These are phyloP conservation scores for Colletes gigas DNA, from an alignment of 1,140 invertebrate genomes.

Conservation along the genomic window DNA sequence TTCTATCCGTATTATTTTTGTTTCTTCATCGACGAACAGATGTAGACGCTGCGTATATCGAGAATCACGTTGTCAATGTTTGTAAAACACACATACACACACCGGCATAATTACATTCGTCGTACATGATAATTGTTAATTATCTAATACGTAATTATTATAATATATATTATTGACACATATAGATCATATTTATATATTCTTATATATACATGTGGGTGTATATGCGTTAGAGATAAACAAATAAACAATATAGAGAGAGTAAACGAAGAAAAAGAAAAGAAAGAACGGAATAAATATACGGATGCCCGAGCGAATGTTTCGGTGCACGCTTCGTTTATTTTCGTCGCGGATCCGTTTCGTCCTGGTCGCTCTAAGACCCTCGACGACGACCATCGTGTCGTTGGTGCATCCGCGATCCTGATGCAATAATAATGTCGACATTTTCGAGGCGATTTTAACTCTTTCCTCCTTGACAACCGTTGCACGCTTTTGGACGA, in stretches of 20 bases:
- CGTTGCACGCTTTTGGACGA: too few relatives aligned
- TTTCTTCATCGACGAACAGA: too few relatives aligned
- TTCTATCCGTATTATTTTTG: background rate
- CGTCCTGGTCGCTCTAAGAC: background rate
- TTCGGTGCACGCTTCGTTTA: background rate
- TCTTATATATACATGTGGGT: constrained; percentile 41
- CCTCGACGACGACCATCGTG: constrained; percentile 9
- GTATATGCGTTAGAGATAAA: constrained; percentile 26
- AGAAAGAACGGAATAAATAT: background rate
- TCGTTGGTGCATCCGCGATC: constrained; percentile 3
- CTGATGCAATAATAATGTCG: constrained; percentile 34
- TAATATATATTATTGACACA: constrained; percentile 1
- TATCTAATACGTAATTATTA: constrained; percentile 31
- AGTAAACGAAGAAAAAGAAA: background rate
- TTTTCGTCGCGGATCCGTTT: constrained; percentile 5
- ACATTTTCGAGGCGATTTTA: background rate
- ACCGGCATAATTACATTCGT: constrained; percentile 14
- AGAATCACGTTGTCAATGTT: too few relatives aligned
- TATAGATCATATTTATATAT: constrained; percentile 37
- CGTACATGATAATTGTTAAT: constrained; percentile 27
- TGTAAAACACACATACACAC: too few relatives aligned
- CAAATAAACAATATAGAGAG: too few relatives aligned
- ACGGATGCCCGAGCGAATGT: background rate
- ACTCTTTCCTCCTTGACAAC: too few relatives aligned
- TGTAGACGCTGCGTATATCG: background rate